A percentile compares a stretch with the other conserved stretches of the same genome.
Conservation (phyloP, 2,113 vertebrate species). For the Piaya cayana region DNA sequence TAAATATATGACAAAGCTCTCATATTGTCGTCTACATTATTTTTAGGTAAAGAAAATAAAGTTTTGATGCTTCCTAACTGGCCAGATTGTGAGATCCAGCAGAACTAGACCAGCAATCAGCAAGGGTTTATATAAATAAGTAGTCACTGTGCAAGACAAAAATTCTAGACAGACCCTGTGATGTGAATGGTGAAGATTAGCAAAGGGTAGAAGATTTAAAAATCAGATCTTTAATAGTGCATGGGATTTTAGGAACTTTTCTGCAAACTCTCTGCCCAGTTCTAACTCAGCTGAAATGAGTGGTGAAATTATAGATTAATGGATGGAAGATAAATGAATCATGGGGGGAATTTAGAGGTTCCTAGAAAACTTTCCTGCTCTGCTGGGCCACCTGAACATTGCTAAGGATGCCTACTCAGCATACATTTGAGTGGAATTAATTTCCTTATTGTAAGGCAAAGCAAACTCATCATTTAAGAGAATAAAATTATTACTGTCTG, state of each 20-base stretch:
- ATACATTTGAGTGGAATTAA: not conserved
- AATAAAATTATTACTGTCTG: not conserved
- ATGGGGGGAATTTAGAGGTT: not conserved
- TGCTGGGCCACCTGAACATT: not conserved
- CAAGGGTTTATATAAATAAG: not conserved
- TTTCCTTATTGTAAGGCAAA: slow-evolving; percentile 18
- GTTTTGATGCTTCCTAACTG: not conserved
- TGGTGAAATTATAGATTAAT: slow-evolving; percentile 20
- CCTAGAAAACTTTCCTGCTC: not conserved
- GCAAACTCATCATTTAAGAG: not conserved
- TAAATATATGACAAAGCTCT: not conserved
- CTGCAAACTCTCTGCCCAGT: not conserved
- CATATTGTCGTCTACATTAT: not conserved
- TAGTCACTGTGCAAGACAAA: not conserved
- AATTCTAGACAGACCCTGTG: not conserved
- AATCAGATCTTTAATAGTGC: not conserved
- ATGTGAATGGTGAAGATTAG: not conserved
- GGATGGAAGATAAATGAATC: slow-evolving; percentile 12
- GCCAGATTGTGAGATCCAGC: not conserved
- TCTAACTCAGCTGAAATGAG: slow-evolving; percentile 7
- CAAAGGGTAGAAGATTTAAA: not conserved
- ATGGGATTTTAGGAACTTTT: not conserved
- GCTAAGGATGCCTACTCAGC: slow-evolving; percentile 18
- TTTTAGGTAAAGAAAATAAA: not conserved
- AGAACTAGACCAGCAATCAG: too few species aligned